Evolutionary conservation across 2,113 vertebrate genomes (phyloP), one percentile per base, ranked within the genome.

Genomic region (Mellivora capensis): DNA sequence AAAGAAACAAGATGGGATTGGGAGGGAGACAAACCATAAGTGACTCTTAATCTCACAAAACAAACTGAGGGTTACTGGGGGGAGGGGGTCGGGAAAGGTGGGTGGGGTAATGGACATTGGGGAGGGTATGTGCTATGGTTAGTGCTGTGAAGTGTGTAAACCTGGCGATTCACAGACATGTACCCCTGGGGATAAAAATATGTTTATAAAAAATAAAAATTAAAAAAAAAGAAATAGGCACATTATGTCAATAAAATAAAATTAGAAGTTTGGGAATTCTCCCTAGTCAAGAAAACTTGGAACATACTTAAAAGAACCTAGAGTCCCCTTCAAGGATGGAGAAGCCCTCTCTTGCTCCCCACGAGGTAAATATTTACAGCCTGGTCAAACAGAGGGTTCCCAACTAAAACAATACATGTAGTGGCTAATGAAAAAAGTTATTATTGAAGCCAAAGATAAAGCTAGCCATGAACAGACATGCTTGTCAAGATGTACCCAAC

Each of bases 221-320:
- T n/a, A n/a, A n/a, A n/a, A n/a, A n/a, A n/a, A n/a, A n/a, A n/a
- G n/a, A n/a, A n/a, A n/a, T n/a, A n/a, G n/a, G n/a, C 10, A 86
- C 34, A 34, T 49, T 80, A 59, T 90, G 27, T 64, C 69, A 91
- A 86, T 42, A 89, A 94, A 94, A 90, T 82, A 72, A 89, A 90
- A 83, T 72, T 64, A 47, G 57, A 89, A 72, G 4, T 67, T 64
- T 59, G 72, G n/a, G 27, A 86, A 74, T 2, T 90, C 7, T 87
- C 52, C 44, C 71, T 21, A 90, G 15, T 29, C 61, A 77, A 12
- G 12, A 77, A 94, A 23, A 83, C 7, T 93, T 59, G 31, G 49
- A 54, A 54, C 9, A 85, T 67, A 67, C 9, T 69, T 90, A 37
- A 94, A 92, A 49, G 57, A 95, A 20, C 17, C 37, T 80, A 87